Evolutionary conservation across 2,888 invertebrate genomes (phyloP), one percentile per base, ranked within the genome.

Genomic region (Synanthedon myopaeformis): DNA sequence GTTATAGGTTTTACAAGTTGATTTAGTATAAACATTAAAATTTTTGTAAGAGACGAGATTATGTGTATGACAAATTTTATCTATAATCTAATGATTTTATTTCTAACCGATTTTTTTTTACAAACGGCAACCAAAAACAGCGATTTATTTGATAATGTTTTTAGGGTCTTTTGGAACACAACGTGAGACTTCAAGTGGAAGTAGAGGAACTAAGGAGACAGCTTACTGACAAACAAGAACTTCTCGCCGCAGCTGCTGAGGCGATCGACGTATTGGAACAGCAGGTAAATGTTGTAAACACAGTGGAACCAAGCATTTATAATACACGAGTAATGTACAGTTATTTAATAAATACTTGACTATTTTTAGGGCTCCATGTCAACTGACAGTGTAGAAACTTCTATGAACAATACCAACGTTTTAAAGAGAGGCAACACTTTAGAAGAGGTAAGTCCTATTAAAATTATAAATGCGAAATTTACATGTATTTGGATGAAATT

Each of bases 161-260:
- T 17, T 57, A 87, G 87, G 87, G 87, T 13, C 73, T 87, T 53
- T 64, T 87, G 55, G 87, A 87, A 67, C 84, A 86, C 56, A 87
- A 86, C 59, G 87, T 87, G 8, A 71, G 86, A 57, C 75, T 83
- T 51, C 80, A 94, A 91, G 92, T 94, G 12, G 93, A 95, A 79
- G 89, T 92, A 51, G 94, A 94, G 73, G 91, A 92, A 68, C 72
- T 95, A 56, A 90, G 91, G 60, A 91, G 93, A 64, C 95, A 96
- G 64, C 75, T 96, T 2, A 87, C 90, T 51, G 93, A 96, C 70
- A 96, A 96, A 76, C 94, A 96, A 70, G 93, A 94, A 67, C 87
- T 96, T 57, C 88, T 97, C 17, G 92, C 92, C 63, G 94, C 95
- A 62, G 96, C 96, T 0, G 94, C 94, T 4, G 93, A 92, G 75